Conservation (phyloP, 2,888 invertebrate species). For the Scrobipalpa atriplicella region DNA sequence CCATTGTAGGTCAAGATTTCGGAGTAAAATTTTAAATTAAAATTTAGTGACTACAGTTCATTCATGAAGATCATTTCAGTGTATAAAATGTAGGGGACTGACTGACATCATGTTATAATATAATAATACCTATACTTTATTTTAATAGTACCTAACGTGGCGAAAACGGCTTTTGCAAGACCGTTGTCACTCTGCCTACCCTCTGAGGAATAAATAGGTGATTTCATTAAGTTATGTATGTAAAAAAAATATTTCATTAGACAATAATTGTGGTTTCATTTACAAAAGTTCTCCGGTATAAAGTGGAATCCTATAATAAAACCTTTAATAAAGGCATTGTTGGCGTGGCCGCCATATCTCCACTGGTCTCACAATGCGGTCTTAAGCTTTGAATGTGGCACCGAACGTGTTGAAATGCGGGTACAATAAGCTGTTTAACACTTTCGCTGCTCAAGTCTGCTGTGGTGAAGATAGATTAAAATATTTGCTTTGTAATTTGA, state of each 20-base stretch:
- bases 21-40: no score
- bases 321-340: slow-evolving; percentile 9
- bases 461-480: neutral
- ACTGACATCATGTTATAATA: no score
- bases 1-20: no score
- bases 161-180: no score
- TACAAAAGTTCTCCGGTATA: neutral
- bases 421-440: neutral
- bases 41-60: no score
- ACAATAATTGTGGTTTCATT: neutral
- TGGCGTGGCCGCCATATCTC: neutral
- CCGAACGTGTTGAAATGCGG: slow-evolving; percentile 1
- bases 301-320: slow-evolving; percentile 3
- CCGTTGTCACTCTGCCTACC: no score
- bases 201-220: no score
- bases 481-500: no score
- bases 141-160: no score
- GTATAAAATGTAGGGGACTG: no score
- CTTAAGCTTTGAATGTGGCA: neutral
- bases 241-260: neutral
- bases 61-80: no score
- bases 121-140: no score
- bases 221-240: neutral
- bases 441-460: neutral
- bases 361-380: slow-evolving; percentile 10